These are phyloP conservation scores for Aplocera efformata DNA, from an alignment of 2,888 invertebrate species.

Conservation along the genomic window DNA sequence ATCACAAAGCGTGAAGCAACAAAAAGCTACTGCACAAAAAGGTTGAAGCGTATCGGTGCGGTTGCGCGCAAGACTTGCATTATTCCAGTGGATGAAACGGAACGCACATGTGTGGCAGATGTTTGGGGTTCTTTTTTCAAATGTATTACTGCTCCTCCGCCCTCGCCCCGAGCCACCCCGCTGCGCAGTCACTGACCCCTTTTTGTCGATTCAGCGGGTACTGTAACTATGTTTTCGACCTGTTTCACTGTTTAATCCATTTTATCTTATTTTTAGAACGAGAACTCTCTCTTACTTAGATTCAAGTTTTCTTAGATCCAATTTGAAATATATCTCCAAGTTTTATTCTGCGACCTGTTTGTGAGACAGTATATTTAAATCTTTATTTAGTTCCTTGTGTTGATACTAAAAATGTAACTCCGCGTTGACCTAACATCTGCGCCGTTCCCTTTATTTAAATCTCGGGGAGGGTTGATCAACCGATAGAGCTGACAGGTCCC, in stretches of 20 bases:
- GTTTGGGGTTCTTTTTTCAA: constrained; percentile 74
- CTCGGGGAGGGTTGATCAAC: constrained; percentile 50
- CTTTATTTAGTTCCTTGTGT: background rate
- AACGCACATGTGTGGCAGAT: constrained; percentile 77
- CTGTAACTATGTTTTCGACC: constrained; percentile 60
- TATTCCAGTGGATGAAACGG: constrained; percentile 63
- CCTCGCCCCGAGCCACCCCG: constrained; percentile 47
- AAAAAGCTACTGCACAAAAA: constrained; percentile 72
- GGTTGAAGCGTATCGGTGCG: constrained; percentile 54
- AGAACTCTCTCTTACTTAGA: constrained; percentile 1
- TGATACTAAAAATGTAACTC: constrained; percentile 49
- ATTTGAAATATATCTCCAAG: constrained; percentile 10
- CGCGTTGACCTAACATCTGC: constrained; percentile 68
- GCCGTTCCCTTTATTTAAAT: constrained; percentile 41
- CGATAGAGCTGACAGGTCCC: constrained; percentile 51
- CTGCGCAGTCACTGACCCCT: constrained; percentile 73
- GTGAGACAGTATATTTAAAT: background rate
- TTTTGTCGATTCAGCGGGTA: constrained; percentile 55
- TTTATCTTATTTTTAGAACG: constrained; percentile 13
- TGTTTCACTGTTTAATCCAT: constrained; percentile 43
- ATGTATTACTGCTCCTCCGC: constrained; percentile 60
- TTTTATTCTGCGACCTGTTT: background rate
- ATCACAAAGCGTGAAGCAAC: constrained; percentile 72
- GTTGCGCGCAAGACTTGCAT: constrained; percentile 70
- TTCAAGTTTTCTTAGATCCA: constrained; percentile 7